Evolutionary conservation across 2,797 vertebrate species (phyloP).

Genomic region (Pantherophis alleghaniensis): DNA sequence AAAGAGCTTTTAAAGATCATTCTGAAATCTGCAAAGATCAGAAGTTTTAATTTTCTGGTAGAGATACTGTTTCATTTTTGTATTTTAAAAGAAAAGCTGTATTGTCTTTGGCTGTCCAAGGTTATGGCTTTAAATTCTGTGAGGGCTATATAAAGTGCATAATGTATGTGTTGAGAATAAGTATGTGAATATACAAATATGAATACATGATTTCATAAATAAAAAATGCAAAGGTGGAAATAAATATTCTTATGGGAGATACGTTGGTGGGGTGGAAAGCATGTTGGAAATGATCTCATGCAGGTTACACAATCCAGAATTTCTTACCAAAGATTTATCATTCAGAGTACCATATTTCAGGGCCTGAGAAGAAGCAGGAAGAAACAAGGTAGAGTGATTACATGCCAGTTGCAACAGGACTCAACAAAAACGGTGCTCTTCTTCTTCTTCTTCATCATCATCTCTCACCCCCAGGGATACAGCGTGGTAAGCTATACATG

Average conservation of each 20-base stretch:
- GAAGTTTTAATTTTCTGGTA: neutral
- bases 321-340: conserved; percentile 1
- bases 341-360: neutral
- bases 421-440: neutral
- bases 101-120: neutral
- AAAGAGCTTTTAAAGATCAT: neutral
- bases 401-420: neutral
- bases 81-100: neutral
- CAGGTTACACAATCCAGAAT: neutral
- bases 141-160: neutral
- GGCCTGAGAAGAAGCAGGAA: neutral
- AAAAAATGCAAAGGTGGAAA: neutral
- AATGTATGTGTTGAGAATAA: neutral
- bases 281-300: neutral
- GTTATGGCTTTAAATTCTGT: neutral
- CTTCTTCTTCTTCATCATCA: neutral
- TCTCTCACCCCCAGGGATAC: neutral
- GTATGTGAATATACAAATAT: neutral
- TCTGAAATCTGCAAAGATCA: neutral
- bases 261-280: neutral
- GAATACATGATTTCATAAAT: neutral
- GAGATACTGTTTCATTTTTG: neutral
- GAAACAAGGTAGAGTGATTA: neutral
- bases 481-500: neutral
- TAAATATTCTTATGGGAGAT: neutral